Conservation (phyloP, 2,797 vertebrate genomes). For the Antennarius maculatus region DNA sequence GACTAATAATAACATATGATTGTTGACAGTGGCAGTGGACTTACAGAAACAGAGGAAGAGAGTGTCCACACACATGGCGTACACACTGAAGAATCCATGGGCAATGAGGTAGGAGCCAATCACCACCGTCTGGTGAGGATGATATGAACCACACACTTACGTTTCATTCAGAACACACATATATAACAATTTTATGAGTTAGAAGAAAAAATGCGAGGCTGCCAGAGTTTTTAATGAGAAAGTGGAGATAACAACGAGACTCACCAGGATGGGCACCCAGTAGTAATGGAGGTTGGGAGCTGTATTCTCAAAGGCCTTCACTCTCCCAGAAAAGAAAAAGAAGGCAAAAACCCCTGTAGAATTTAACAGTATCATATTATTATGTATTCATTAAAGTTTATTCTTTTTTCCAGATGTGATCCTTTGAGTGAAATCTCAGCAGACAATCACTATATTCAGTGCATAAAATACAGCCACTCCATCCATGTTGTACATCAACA, state of each 20-base stretch:
- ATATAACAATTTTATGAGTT: constrained; percentile 9
- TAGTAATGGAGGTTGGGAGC: constrained; percentile 92
- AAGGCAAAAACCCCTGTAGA: constrained; percentile 91
- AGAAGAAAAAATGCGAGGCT: neutral
- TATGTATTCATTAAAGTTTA: neutral
- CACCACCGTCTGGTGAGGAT: constrained; percentile 85
- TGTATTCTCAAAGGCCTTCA: constrained; percentile 85
- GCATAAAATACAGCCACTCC: too few relatives aligned
- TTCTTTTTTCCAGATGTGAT: neutral
- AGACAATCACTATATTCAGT: neutral
- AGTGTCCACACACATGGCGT: constrained; percentile 98
- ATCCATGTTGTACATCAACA: too few relatives aligned
- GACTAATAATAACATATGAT: too few relatives aligned
- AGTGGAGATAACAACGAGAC: neutral
- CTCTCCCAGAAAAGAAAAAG: constrained; percentile 94
- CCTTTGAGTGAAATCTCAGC: neutral
- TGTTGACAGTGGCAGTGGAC: constrained; percentile 45
- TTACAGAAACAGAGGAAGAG: constrained; percentile 99
- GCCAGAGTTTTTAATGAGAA: neutral
- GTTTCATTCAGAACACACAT: constrained; percentile 15
- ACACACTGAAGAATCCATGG: constrained; percentile 98
- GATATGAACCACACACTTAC: neutral
- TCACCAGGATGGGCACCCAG: constrained; percentile 96
- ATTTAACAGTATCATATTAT: neutral
- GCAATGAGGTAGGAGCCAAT: constrained; percentile 95